Conservation (phyloP, 2,113 vertebrate genomes). For the Ageneiosus marmoratus region DNA sequence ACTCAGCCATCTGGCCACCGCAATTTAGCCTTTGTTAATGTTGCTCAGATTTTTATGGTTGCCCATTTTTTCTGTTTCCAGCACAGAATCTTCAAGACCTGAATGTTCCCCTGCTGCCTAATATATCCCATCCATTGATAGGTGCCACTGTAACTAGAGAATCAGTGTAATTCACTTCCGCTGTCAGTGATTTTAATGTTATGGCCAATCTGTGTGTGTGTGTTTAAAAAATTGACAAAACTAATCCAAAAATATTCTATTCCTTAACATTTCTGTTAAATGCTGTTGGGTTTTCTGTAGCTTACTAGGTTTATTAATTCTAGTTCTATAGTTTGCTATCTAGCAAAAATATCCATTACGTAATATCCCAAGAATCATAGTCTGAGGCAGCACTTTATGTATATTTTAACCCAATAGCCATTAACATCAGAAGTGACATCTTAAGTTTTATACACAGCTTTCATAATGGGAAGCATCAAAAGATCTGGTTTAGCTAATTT, state of each 20-base stretch:
- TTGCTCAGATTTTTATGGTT: no score
- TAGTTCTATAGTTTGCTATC: background rate
- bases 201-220: no score
- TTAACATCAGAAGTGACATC: background rate
- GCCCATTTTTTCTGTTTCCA: no score
- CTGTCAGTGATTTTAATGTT: no score
- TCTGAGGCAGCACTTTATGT: background rate
- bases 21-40: no score
- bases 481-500: background rate
- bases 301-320: background rate
- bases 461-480: background rate
- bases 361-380: background rate
- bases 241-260: background rate
- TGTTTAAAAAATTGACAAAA: background rate
- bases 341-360: no score
- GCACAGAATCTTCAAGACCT: no score
- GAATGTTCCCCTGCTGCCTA: no score
- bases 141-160: no score
- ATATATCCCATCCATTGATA: no score
- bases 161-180: no score
- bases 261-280: background rate
- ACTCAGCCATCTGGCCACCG: no score
- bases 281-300: background rate
- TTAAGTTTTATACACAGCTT: background rate
- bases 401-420: background rate